Evolutionary conservation across 2,888 invertebrate genomes (phyloP), one percentile per base, ranked within the genome.

Genomic region (Patella ulyssiponensis): DNA sequence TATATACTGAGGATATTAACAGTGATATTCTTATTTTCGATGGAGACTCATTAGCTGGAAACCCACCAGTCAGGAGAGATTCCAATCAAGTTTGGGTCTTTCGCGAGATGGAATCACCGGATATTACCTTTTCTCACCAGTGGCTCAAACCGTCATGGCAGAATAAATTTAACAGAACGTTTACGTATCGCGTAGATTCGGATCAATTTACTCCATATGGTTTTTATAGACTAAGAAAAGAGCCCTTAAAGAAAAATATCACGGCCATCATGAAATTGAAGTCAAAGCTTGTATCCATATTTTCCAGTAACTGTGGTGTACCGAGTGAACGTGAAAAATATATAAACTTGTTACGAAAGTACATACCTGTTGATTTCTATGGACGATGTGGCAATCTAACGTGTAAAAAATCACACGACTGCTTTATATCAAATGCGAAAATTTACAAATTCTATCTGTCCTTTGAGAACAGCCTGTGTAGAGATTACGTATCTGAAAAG

Each of bases 131-230:
- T 44, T 44, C 44, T 44, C 44, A 9, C 9, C 44, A 44, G 9
- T 44, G 44, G 5, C 7, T 52, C 12, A 56, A 72, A 3, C 9
- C 73, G n/a, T 72, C 44, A 44, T 44, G 44, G 44, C 44, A 9
- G 44, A 44, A 44, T 44, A 44, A 44, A 44, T 44, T 44, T 44
- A 44, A 44, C 44, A 44, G 44, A 44, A 81, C 85, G 15, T 79
- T 79, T 79, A 83, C 81, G 15, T 83, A 83, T 58, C 71, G 84
- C 23, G 23, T 53, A 3, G 84, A 82, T 69, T 82, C 85, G 2
- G 83, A 84, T 54, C 74, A 83, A 33, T 77, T 74, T 3, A 14
- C 77, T 9, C 80, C 73, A 2, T 79, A 79, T 20, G 83, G 78
- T 12, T 71, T 75, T 53, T 54, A 74, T 12, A 20, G 52, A 7